Evolutionary conservation across 2,113 vertebrate genomes (phyloP), one percentile per base, ranked within the genome.

Genomic region (Himantopus leucocephalus): DNA sequence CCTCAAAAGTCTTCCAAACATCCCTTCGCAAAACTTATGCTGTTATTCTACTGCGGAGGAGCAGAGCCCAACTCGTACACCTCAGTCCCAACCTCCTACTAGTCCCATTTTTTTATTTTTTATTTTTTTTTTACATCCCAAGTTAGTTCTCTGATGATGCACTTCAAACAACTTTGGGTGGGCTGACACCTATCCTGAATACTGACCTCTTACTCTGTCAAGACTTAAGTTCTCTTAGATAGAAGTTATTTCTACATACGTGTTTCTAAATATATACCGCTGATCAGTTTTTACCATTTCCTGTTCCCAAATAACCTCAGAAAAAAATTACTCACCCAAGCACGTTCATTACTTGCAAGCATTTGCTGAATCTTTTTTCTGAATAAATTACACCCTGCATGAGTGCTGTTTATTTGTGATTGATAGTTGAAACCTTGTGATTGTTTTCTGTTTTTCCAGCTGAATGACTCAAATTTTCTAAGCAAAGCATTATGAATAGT

Each of bases 391-490:
- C 16, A 67, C 34, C 32, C 76, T 75, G 34, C 39, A 20, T 60
- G 50, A 95, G 14, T 47, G 29, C 53, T 85, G 9, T 70, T 86
- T 81, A 73, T 62, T 84, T 91, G 37, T 71, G 43, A 95, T 29
- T 85, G 75, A 71, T 70, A 62, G 27, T 58, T 86, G 81, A 78
- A 95, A 89, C 21, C 55, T 77, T 64, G 30, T 60, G 64, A 91
- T 95, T 91, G 52, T 68, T 88, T 88, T 83, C 75, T 55, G 7
- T 0, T 90, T 50, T 92, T 90, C 70, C n/a, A 87, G 27, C 12
- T 68, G 84, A 94, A 80, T 50, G 18, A 84, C 52, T 63, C 47
- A 87, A 37, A 75, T 88, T 92, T 91, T 90, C 66, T 60, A 63
- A 87, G 47, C 34, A 87, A 91, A 72, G 60, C 8, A 45, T 48